phyloP scores from a whole-genome alignment of 2,113 vertebrate species.

The Ascaphus truei region DNA sequence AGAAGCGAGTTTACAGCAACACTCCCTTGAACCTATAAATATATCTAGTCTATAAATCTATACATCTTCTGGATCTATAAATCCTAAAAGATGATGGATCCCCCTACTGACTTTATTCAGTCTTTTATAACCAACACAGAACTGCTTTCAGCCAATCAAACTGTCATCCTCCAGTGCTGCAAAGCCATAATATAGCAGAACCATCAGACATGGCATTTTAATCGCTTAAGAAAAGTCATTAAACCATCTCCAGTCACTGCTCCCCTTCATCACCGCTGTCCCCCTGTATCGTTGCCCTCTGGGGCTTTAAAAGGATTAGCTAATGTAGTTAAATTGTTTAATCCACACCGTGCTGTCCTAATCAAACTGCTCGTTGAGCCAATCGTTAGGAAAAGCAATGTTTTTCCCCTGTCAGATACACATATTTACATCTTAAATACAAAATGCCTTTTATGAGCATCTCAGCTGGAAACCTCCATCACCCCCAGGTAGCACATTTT shows the following conservation, averaged over 20 bases:
- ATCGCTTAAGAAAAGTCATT: constrained; percentile 24
- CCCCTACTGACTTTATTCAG: neutral
- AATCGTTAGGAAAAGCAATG: neutral
- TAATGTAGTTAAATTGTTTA: constrained; percentile 15
- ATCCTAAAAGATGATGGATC: neutral
- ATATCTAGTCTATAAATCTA: neutral
- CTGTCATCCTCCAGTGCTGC: neutral
- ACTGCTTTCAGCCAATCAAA: neutral
- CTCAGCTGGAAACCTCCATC: neutral
- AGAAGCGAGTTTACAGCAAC: too few species aligned
- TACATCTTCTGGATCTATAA: neutral
- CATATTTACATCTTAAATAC: constrained; percentile 33
- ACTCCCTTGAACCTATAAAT: neutral
- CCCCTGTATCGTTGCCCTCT: neutral
- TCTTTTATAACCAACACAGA: neutral
- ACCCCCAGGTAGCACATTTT: neutral
- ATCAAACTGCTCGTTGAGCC: constrained; percentile 12
- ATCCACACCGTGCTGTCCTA: constrained; percentile 6
- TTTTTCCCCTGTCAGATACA: neutral
- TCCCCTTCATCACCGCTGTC: neutral
- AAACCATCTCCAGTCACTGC: neutral
- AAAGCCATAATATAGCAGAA: neutral
- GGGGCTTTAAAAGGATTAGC: neutral
- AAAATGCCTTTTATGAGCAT: constrained; percentile 29
- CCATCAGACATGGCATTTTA: constrained; percentile 11